Evolutionary conservation across 1,140 invertebrate species (phyloP), one percentile per base, ranked within the genome.

Genomic region (Penaeus vannamei): DNA sequence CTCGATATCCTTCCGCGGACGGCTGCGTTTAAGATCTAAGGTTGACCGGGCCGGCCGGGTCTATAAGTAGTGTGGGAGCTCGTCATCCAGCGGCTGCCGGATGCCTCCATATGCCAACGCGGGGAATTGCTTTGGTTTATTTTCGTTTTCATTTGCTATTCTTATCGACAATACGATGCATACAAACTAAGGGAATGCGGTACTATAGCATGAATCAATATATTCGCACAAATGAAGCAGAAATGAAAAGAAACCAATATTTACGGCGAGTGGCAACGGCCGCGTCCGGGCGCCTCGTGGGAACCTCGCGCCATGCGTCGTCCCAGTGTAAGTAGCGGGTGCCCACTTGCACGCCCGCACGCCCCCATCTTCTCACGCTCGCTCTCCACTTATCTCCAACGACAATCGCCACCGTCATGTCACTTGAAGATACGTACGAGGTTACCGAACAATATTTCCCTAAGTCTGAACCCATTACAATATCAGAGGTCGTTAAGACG

Each of bases 271-370:
- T 29, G 72, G 72, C 72, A 76, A 26, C 26, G 19, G 7, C 14
- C 10, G 87, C 87, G 87, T 89, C 87, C 87, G 87, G 81, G 87
- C 87, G 87, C 87, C 82, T 89, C 87, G 87, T 89, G 87, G 87
- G 87, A 89, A 89, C 87, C 87, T 89, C 32, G 81, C 81, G 87
- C 87, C 60, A 72, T 85, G 87, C 87, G 87, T 64, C 87, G 87
- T 89, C 87, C 87, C 87, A 89, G 87, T 42, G 36, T 83, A 82
- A 83, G 87, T 89, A 89, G 87, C 87, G 87, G 87, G 87, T 89
- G 87, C 87, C 87, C 87, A 89, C 87, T 89, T 89, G 87, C 87
- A 84, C 81, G 87, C 87, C 87, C 66, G 60, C 87, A 89, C 76
- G 42, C 83, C 76, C 69, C 26, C 36, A 89, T 69, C 87, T 89